Evolutionary conservation across 2,113 vertebrate species (phyloP), one percentile per base, ranked within the genome.

Genomic region (Rattus rattus): DNA sequence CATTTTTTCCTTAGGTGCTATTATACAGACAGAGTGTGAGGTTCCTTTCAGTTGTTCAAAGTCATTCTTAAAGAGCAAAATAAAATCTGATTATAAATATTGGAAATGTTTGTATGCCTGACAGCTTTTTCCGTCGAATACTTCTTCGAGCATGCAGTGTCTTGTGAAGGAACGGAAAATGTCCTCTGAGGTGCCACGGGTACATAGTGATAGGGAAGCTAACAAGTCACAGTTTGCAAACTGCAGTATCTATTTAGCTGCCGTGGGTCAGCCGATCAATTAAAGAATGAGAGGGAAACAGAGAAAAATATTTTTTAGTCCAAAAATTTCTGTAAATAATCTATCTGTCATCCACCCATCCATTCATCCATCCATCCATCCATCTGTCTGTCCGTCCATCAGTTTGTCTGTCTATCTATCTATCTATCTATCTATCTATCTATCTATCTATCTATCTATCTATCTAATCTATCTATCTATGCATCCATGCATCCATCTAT

Each of bases 1-100:
- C n/a, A 54, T 91, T 96, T 94, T 54, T 81, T 92, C 76, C 10
- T 59, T 79, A 90, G 28, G 33, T 81, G 69, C 49, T 89, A 65
- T 95, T 94, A 92, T 65, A 79, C 65, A 83, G 43, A 70, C 6
- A 79, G 26, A 81, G 70, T 30, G 90, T 73, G 30, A 83, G 69
- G 61, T 94, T 96, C 73, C 79, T 92, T 47, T 19, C 79, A 13
- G 54, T 79, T 92, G 20, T 63, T 92, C 92, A 95, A 96, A 97
- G 81, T 81, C 52, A 79, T 93, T 96, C 77, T 87, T 92, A 79
- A 91, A 97, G 73, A 91, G 26, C 47, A 94, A 79, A 97, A 87
- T 87, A 88, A 93, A 61, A 92, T 47, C 63, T 93, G 24, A 84
- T 67, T 90, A 54, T 83, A 91, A 96, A 84, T 54, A 86, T 52